Evolutionary conservation across 2,888 invertebrate genomes (phyloP), one percentile per base, ranked within the genome.

Genomic region (Leptinotarsa peninsularis): DNA sequence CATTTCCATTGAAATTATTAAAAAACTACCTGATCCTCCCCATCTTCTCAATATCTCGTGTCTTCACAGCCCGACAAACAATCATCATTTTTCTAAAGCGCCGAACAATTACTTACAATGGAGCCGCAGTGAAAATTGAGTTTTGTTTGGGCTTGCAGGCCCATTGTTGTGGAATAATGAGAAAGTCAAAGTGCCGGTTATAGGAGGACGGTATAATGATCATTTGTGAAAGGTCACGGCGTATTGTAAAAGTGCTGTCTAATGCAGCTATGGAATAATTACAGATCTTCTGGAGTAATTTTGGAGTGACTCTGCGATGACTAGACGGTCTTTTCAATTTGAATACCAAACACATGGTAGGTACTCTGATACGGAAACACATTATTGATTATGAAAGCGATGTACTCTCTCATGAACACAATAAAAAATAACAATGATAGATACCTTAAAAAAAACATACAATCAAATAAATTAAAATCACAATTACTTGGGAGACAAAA

Each of bases 171-270:
- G 49, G 67, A 75, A 75, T 75, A 72, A 75, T 70, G 70, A 75
- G 71, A 72, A 72, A 60, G 60, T 63, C 60, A 70, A 77, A 80
- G 80, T 80, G 81, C 78, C 77, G 78, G 78, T 80, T 80, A 80
- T 80, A 81, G 79, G 81, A 78, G 79, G 76, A 78, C 79, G 79
- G 77, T 81, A 78, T 79, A 81, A 79, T 76, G 80, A 78, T 80
- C 79, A 76, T 82, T 82, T 81, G 80, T 82, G 74, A 76, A 76
- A 78, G 80, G 80, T 81, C 80, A 81, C 81, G 81, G 80, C 75
- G 76, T 77, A 81, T 81, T 82, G 76, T 80, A 82, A 82, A 82
- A 82, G 80, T 82, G 81, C 82, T 82, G 81, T 80, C 81, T 82
- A 82, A 82, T 82, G 79, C 81, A 80, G 79, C 81, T 78, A 70